Conservation (phyloP, 2,888 invertebrate genomes). For the Tupiocoris notatus region DNA sequence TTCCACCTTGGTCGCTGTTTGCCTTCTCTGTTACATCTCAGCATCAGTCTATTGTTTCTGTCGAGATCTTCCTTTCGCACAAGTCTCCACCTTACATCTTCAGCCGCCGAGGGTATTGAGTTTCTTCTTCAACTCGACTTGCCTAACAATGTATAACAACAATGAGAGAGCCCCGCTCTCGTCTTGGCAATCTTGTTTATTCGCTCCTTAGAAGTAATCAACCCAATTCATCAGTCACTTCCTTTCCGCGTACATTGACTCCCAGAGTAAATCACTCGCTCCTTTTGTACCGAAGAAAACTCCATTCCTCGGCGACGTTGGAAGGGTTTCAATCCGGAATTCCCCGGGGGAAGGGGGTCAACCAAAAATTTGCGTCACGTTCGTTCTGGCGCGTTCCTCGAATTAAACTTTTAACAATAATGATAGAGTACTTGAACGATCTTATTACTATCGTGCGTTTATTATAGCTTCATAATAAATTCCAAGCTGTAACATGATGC, state of each 20-base stretch:
- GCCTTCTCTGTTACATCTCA: background rate
- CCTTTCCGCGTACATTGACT: background rate
- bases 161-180: constrained; percentile 10
- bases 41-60: background rate
- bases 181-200: constrained; percentile 35
- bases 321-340: too few species aligned
- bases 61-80: background rate
- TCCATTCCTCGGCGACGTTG: too few species aligned
- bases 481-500: too few species aligned
- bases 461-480: too few species aligned
- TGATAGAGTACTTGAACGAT: too few species aligned
- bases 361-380: too few species aligned
- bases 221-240: constrained; percentile 38
- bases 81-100: background rate
- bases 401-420: too few species aligned
- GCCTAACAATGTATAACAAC: constrained; percentile 41
- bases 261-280: background rate
- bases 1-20: background rate
- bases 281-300: too few species aligned
- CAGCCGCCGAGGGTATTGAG: constrained; percentile 28
- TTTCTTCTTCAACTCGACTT: constrained; percentile 39
- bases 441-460: too few species aligned
- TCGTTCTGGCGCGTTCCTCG: too few species aligned
- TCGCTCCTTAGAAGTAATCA: constrained; percentile 39
- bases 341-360: too few species aligned